These are phyloP conservation scores for Centropyge bicolor DNA, from an alignment of 2,797 vertebrate genomes.

Conservation along the genomic window DNA sequence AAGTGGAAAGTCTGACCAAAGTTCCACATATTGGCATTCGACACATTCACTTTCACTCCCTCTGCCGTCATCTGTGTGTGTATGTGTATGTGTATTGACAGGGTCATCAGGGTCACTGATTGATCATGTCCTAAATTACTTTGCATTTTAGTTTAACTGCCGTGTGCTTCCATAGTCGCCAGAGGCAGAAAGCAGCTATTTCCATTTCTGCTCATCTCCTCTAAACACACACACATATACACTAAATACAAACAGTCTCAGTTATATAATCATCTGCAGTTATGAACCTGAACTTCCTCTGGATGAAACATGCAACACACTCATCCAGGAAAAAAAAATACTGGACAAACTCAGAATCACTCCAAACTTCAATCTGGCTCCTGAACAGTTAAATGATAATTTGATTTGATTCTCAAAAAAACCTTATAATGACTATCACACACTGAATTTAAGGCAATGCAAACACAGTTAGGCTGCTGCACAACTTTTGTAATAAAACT, in stretches of 20 bases:
- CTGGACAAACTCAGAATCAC: not conserved
- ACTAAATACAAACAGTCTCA: not conserved
- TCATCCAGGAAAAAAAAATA: not conserved
- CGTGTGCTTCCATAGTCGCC: not conserved
- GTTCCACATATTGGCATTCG: not conserved
- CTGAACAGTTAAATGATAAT: not conserved
- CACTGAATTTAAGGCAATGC: not conserved
- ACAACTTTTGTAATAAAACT: not conserved
- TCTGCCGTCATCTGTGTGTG: constrained; percentile 1
- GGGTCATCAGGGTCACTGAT: constrained; percentile 11
- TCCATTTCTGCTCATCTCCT: constrained; percentile 24
- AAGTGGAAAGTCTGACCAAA: not conserved
- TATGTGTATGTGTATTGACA: constrained; percentile 9
- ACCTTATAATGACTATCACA: not conserved
- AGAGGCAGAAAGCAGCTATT: constrained; percentile 24
- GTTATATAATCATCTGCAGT: constrained; percentile 26
- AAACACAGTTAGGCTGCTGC: not conserved
- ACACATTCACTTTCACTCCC: not conserved
- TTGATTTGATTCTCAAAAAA: not conserved
- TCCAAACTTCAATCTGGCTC: not conserved
- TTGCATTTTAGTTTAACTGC: constrained; percentile 10
- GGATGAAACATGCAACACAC: not conserved
- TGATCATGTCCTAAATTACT: constrained; percentile 13
- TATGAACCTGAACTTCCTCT: not conserved
- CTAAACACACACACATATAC: constrained; percentile 8